A percentile compares a stretch with the other conserved stretches of the same genome.
These are phyloP conservation scores for Orchesella cincta DNA, from an alignment of 1,140 invertebrate species.

Conservation along the genomic window DNA sequence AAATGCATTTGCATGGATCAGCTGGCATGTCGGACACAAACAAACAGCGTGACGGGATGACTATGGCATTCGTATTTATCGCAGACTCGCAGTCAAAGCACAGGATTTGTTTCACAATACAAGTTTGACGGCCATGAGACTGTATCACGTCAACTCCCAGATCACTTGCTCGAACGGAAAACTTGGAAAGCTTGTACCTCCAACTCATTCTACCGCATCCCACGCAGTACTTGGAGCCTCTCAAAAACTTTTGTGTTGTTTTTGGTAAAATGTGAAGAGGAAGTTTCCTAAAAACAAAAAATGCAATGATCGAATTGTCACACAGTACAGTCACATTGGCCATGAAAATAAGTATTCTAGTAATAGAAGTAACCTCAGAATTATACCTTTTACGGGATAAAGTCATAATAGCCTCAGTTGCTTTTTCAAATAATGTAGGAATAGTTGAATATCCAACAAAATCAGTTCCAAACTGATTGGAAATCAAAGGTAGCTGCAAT, in stretches of 20 bases:
- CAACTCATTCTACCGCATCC: neutral
- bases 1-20: too few relatives aligned
- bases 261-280: neutral
- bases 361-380: neutral
- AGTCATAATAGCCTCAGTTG: neutral
- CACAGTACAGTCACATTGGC: too few relatives aligned
- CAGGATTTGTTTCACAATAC: neutral
- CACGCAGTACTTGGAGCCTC: neutral
- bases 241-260: neutral
- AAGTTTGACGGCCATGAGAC: neutral
- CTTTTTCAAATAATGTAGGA: constrained; percentile 31
- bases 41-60: too few relatives aligned
- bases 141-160: neutral
- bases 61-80: too few relatives aligned
- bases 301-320: too few relatives aligned
- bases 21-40: too few relatives aligned
- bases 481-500: neutral
- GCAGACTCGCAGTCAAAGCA: neutral
- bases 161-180: neutral
- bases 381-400: neutral
- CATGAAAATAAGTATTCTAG: too few relatives aligned
- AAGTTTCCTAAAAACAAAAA: neutral
- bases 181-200: neutral
- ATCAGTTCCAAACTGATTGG: neutral
- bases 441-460: neutral